Conservation (phyloP, 2,113 vertebrate genomes). For the Coregonus clupeaformis region DNA sequence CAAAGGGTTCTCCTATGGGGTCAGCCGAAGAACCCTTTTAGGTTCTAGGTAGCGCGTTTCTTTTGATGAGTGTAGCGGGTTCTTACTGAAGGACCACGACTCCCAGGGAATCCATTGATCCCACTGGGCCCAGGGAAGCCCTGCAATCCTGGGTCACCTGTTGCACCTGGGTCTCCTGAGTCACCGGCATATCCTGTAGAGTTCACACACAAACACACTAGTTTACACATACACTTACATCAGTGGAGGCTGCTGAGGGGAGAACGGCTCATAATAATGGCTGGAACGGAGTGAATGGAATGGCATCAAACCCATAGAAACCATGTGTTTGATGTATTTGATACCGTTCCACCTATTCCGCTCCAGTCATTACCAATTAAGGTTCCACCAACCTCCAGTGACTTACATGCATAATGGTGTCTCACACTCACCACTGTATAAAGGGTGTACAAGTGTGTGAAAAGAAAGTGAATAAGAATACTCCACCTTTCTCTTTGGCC, state of each 20-base stretch:
- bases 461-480: not conserved
- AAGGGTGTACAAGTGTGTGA: not conserved
- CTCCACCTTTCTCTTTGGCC: constrained; percentile 67
- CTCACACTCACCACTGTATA: not conserved
- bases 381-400: too few species aligned
- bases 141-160: constrained; percentile 74
- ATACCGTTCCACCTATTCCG: too few species aligned
- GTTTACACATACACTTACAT: too few species aligned
- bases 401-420: not conserved
- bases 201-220: constrained; percentile 3
- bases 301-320: too few species aligned
- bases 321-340: too few species aligned
- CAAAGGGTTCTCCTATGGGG: too few species aligned
- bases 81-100: constrained; percentile 80
- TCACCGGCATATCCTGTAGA: constrained; percentile 69
- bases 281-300: too few species aligned
- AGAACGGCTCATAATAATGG: too few species aligned
- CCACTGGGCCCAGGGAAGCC: constrained; percentile 80
- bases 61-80: not conserved
- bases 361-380: too few species aligned
- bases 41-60: too few species aligned
- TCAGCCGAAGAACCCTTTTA: too few species aligned
- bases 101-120: constrained; percentile 78
- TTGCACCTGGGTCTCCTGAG: constrained; percentile 73
- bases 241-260: too few species aligned